A percentile compares a stretch with the other conserved stretches of the same genome.
These are phyloP conservation scores for Hippoglossus stenolepis DNA, from an alignment of 2,113 vertebrate genomes.

Conservation along the genomic window DNA sequence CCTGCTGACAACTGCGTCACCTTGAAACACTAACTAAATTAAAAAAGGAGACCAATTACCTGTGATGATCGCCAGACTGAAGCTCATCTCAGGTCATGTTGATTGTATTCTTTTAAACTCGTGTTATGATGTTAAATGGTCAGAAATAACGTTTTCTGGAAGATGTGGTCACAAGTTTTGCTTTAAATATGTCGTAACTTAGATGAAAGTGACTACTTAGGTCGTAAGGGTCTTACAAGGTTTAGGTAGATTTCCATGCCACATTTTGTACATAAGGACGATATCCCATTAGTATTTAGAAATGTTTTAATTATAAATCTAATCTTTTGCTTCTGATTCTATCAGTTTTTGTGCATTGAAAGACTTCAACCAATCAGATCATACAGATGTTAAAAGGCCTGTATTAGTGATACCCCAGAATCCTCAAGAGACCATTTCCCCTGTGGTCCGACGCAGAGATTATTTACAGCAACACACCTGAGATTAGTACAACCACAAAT, in stretches of 20 bases:
- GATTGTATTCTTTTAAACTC: neutral
- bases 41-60: no score
- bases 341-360: no score
- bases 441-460: neutral
- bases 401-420: neutral
- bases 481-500: conserved; percentile 24
- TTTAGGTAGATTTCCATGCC: no score
- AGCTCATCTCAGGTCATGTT: neutral
- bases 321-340: no score
- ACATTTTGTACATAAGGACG: no score
- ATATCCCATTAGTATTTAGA: no score
- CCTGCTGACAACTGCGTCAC: neutral
- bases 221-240: no score
- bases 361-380: neutral
- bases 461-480: neutral
- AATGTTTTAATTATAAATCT: no score
- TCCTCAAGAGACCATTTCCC: neutral
- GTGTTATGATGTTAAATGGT: no score
- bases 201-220: neutral
- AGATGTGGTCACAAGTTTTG: no score
- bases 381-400: no score
- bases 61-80: neutral
- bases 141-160: no score
- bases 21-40: conserved; percentile 5
- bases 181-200: neutral